Evolutionary conservation across 2,888 invertebrate species (phyloP).

Genomic region (Agrotis segetum): DNA sequence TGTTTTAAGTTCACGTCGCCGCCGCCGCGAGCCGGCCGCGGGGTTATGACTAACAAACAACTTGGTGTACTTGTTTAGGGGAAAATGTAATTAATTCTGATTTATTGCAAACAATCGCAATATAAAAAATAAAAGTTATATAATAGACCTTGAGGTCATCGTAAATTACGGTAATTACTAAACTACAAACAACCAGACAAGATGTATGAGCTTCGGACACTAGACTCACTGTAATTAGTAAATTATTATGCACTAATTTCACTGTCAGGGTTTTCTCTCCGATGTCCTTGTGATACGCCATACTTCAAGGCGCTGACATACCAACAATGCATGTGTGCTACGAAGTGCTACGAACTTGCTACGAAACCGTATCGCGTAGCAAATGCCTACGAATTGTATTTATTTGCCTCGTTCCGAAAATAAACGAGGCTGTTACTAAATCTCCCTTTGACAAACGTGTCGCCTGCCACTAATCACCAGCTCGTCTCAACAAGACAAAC

Average conservation of each 20-base stretch:
- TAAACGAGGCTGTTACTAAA: constrained; percentile 1
- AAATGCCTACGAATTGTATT: background rate
- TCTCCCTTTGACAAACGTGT: background rate
- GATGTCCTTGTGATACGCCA: too few relatives aligned
- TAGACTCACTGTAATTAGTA: too few relatives aligned
- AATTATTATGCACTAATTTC: too few relatives aligned
- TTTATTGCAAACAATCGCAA: constrained; percentile 8
- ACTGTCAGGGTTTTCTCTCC: too few relatives aligned
- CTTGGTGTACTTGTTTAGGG: constrained; percentile 18
- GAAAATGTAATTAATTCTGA: constrained; percentile 41
- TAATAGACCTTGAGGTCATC: too few relatives aligned
- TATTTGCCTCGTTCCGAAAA: background rate
- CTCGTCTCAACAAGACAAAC: constrained; percentile 17
- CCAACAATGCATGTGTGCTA: constrained; percentile 14
- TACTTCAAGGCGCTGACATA: too few relatives aligned
- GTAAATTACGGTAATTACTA: too few relatives aligned
- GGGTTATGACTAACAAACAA: constrained; percentile 22
- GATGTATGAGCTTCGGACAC: too few relatives aligned
- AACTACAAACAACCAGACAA: too few relatives aligned
- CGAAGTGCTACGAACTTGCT: constrained; percentile 44
- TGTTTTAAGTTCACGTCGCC: constrained; percentile 37
- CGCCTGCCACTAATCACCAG: constrained; percentile 6
- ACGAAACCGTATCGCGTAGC: constrained; percentile 30
- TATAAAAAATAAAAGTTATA: background rate
- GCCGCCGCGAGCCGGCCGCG: background rate